phyloP scores from a whole-genome alignment of 1,140 invertebrate species.

The Lucilia sericata region DNA sequence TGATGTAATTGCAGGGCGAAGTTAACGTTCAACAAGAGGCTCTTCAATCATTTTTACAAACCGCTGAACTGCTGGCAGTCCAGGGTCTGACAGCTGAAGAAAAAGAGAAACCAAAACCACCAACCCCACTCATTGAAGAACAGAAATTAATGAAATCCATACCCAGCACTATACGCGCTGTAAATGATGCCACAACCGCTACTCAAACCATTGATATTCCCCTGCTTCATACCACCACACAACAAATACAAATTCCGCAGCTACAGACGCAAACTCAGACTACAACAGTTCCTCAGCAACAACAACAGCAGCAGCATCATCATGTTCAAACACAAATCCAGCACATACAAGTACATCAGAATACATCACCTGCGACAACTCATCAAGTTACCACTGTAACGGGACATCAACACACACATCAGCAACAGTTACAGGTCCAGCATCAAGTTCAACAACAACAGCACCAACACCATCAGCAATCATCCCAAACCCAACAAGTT shows the following conservation, averaged over 20 bases:
- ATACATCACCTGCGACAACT: conserved; percentile 44
- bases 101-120: conserved; percentile 64
- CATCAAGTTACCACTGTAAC: conserved; percentile 52
- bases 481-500: conserved; percentile 47
- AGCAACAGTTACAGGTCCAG: conserved; percentile 13
- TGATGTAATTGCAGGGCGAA: conserved; percentile 74
- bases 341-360: conserved; percentile 57
- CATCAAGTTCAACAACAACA: conserved; percentile 50
- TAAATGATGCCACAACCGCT: conserved; percentile 57
- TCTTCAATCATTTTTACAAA: conserved; percentile 86
- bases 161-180: conserved; percentile 64
- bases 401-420: conserved; percentile 37
- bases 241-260: conserved; percentile 53
- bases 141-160: conserved; percentile 66
- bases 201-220: conserved; percentile 66
- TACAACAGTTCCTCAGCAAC: conserved; percentile 52
- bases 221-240: conserved; percentile 53
- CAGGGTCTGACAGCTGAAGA: conserved; percentile 81
- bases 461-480: conserved; percentile 36
- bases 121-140: conserved; percentile 61
- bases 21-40: conserved; percentile 92
- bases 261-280: conserved; percentile 56
- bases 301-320: conserved; percentile 50
- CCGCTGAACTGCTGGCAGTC: conserved; percentile 88
- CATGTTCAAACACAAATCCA: conserved; percentile 54